Conservation (phyloP, 2,113 vertebrate species). For the Scolopax mira region DNA sequence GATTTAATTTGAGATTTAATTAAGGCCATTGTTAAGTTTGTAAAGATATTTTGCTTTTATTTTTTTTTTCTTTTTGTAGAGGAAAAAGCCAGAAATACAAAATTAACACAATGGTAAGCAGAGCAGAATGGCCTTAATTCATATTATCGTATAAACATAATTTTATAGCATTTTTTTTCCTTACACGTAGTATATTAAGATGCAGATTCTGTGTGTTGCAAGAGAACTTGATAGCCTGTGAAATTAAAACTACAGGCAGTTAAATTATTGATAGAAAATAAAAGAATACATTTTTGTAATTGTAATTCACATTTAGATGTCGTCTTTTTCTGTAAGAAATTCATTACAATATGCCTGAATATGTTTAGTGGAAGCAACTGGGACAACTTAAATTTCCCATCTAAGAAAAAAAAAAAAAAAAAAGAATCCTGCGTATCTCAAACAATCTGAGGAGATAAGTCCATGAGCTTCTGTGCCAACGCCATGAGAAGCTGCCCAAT, state of each 20-base stretch:
- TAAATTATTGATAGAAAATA: conserved; percentile 42
- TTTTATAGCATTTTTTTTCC: neutral
- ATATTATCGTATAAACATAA: neutral
- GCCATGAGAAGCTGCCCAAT: neutral
- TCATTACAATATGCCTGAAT: neutral
- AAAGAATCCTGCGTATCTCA: neutral
- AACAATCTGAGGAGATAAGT: neutral
- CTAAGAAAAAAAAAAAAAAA: neutral
- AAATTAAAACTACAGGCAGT: conserved; percentile 51
- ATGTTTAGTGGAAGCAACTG: neutral
- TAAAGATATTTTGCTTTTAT: neutral
- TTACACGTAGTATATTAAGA: neutral
- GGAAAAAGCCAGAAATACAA: neutral
- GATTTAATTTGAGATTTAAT: neutral
- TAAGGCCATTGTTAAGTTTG: neutral
- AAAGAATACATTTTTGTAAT: neutral
- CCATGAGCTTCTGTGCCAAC: neutral
- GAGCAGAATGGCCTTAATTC: neutral
- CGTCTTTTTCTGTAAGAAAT: neutral
- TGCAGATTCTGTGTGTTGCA: neutral
- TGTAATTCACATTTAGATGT: neutral
- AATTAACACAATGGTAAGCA: neutral
- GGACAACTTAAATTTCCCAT: neutral
- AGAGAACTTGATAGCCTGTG: conserved; percentile 38
- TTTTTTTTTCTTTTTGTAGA: neutral